Evolutionary conservation across 1,140 invertebrate species (phyloP).

Genomic region (Drosophila ambigua): DNA sequence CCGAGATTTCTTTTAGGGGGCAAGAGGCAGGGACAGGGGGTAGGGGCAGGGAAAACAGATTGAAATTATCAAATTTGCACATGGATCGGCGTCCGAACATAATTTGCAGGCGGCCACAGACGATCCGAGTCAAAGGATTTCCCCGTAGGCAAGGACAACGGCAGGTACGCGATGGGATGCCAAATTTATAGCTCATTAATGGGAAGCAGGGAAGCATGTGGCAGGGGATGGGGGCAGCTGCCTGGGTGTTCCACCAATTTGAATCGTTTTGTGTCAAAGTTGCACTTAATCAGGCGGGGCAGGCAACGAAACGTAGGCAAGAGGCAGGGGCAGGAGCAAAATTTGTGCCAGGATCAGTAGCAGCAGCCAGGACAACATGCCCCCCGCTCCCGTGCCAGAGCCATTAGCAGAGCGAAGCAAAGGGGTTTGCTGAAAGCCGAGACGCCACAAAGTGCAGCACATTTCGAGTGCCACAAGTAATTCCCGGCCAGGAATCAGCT

Average conservation of each 20-base stretch:
- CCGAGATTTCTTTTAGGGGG: neutral
- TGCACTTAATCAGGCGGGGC: conserved; percentile 67
- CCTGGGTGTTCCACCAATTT: conserved; percentile 61
- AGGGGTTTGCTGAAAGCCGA: conserved; percentile 10
- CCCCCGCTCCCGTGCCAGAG: conserved; percentile 15
- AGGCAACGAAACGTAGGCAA: conserved; percentile 18
- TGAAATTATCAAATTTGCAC: conserved; percentile 68
- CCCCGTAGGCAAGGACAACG: neutral
- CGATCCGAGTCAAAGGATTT: conserved; percentile 56
- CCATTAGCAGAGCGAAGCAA: conserved; percentile 48
- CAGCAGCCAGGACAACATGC: conserved; percentile 28
- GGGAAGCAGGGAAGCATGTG: neutral
- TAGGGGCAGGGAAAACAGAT: conserved; percentile 35
- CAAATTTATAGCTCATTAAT: conserved; percentile 46
- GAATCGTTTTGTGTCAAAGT: conserved; percentile 59
- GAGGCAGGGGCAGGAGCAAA: conserved; percentile 1
- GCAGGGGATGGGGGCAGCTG: conserved; percentile 11
- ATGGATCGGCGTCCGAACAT: conserved; percentile 29
- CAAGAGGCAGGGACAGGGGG: too few species aligned
- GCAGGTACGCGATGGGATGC: conserved; percentile 27
- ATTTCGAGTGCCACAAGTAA: conserved; percentile 37
- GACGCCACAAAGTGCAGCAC: conserved; percentile 12
- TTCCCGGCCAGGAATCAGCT: conserved; percentile 39
- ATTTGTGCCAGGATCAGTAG: conserved; percentile 25
- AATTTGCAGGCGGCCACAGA: conserved; percentile 18